These are phyloP conservation scores for Protula sp. DNA, from an alignment of 2,888 invertebrate genomes.

Conservation along the genomic window DNA sequence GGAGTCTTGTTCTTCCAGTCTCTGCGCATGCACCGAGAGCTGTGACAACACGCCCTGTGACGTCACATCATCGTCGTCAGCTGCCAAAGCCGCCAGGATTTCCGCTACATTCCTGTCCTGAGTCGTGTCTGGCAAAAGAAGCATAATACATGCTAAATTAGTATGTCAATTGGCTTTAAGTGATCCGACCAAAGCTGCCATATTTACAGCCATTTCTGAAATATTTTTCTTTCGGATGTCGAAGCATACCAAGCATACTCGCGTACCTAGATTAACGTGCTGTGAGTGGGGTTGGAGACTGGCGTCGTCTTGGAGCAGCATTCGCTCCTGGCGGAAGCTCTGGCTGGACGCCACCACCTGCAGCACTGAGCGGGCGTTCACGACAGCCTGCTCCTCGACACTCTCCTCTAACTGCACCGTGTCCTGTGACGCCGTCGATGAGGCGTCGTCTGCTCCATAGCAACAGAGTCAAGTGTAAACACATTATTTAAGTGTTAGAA, in stretches of 20 bases:
- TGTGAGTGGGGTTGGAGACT: no score
- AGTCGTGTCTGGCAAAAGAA: conserved; percentile 1
- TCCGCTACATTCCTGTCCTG: conserved; percentile 34
- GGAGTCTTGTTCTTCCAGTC: conserved; percentile 67
- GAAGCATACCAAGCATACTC: no score
- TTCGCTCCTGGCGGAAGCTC: conserved; percentile 27
- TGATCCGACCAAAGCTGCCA: no score
- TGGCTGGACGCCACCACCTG: conserved; percentile 44
- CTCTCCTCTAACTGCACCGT: conserved; percentile 25
- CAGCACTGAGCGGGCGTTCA: conserved; percentile 34
- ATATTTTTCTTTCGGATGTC: no score
- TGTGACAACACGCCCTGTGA: not conserved
- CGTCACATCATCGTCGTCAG: conserved; percentile 16
- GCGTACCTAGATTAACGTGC: no score
- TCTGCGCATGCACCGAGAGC: not conserved
- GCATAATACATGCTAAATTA: not conserved
- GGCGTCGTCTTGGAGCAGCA: no score
- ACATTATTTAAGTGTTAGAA: no score
- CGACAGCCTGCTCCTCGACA: conserved; percentile 29
- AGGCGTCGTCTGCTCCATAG: not conserved
- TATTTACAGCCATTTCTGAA: no score
- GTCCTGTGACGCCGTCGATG: conserved; percentile 28
- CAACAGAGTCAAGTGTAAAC: not conserved
- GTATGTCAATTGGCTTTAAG: not conserved
- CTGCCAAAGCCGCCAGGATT: conserved; percentile 38